These are phyloP conservation scores for Sinocyclocheilus rhinocerous DNA, from an alignment of 2,113 vertebrate genomes.

Conservation along the genomic window DNA sequence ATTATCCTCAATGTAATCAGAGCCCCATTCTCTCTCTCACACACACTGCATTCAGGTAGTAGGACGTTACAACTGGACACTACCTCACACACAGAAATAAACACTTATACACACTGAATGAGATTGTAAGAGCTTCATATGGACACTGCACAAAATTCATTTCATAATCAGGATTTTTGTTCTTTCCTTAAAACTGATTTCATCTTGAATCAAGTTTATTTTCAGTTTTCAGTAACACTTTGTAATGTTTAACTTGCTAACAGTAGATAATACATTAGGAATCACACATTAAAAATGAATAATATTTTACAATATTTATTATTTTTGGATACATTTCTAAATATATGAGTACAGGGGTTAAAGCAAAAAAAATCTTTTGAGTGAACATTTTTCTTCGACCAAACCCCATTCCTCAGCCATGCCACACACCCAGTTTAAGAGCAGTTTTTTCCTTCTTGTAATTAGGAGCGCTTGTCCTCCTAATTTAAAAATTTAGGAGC, in stretches of 20 bases:
- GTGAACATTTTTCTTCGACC: too few species aligned
- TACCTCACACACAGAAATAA: not conserved
- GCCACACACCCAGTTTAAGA: too few species aligned
- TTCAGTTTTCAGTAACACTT: too few species aligned
- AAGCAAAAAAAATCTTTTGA: too few species aligned
- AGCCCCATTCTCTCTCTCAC: slow-evolving; percentile 55
- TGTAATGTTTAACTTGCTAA: too few species aligned
- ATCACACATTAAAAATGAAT: not conserved
- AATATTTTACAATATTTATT: not conserved
- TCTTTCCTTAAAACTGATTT: not conserved
- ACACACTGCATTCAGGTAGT: slow-evolving; percentile 52
- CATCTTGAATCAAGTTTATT: too few species aligned
- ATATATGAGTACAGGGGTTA: not conserved
- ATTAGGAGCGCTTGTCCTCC: too few species aligned
- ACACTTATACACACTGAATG: slow-evolving; percentile 33
- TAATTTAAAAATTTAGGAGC: too few species aligned
- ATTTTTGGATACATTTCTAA: not conserved
- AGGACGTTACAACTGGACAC: slow-evolving; percentile 34
- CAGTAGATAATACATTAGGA: too few species aligned
- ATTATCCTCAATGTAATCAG: slow-evolving; percentile 67
- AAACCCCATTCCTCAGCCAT: too few species aligned
- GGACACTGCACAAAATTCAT: not conserved
- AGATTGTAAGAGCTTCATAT: not conserved
- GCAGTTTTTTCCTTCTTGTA: too few species aligned
- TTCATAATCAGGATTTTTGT: not conserved